Evolutionary conservation across 2,888 invertebrate genomes (phyloP).

Genomic region (Meta bourneti): DNA sequence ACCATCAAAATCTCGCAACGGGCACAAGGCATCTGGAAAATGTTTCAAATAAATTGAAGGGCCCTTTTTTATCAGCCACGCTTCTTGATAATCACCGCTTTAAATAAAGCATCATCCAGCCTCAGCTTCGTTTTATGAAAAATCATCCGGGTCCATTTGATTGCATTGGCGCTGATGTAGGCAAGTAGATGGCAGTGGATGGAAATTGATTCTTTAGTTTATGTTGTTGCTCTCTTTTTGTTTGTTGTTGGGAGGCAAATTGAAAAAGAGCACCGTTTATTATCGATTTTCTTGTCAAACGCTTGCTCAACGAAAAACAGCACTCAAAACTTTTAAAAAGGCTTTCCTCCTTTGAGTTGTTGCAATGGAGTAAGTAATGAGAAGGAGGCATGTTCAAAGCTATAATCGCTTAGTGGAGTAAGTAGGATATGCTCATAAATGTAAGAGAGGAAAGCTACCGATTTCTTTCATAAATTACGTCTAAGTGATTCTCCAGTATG

Average conservation of each 20-base stretch:
- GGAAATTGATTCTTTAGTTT: slow-evolving; percentile 15
- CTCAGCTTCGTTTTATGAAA: slow-evolving; percentile 18
- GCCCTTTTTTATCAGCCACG: not conserved
- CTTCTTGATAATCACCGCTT: not conserved
- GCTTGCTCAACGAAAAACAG: slow-evolving; percentile 11
- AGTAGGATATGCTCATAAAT: not conserved
- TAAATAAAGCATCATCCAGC: slow-evolving; percentile 3
- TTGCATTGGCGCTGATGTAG: not conserved
- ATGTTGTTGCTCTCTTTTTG: slow-evolving; percentile 6
- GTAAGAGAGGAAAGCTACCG: not conserved
- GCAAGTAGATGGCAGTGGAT: not conserved
- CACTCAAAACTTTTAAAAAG: not conserved
- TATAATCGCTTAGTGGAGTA: not conserved
- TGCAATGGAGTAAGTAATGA: not conserved
- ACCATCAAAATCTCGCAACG: slow-evolving; percentile 4
- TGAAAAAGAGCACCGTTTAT: slow-evolving; percentile 15
- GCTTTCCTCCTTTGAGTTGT: not conserved
- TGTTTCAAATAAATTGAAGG: slow-evolving; percentile 2
- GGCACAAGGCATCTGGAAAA: not conserved
- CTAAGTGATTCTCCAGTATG: not conserved
- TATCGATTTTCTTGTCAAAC: slow-evolving; percentile 40
- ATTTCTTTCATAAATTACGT: not conserved
- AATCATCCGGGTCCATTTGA: slow-evolving; percentile 15
- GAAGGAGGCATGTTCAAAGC: not conserved
- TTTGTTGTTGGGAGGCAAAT: slow-evolving; percentile 5